Evolutionary conservation across 1,140 invertebrate genomes (phyloP), one percentile per base, ranked within the genome.

Genomic region (Galleria mellonella): DNA sequence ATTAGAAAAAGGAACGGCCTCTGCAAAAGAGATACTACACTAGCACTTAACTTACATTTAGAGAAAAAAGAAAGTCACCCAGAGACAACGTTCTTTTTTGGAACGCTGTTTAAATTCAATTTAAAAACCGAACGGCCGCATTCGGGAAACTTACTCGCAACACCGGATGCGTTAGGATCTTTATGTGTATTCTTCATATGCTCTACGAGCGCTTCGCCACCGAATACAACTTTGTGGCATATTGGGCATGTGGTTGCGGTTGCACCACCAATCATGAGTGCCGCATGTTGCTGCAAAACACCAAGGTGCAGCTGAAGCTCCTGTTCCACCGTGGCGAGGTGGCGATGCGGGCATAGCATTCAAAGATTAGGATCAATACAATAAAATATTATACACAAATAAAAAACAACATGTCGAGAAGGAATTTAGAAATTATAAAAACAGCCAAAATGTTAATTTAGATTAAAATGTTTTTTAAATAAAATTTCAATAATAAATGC

Each of bases 141-240:
- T 62, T 63, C 60, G 51, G 39, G 69, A 82, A 72, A 93, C 94
- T 95, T 94, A 96, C 95, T 95, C 88, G 94, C 92, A 83, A 95
- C 94, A 71, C 92, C 93, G 50, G 93, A 92, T 43, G 94, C 92
- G 83, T 94, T 94, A 27, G 94, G 95, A 73, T 97, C 95, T 88
- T 96, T 97, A 87, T 97, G 96, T 27, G 94, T 94, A 79, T 94
- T 93, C 87, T 97, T 97, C 96, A 97, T 97, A 83, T 97, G 96
- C 81, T 97, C 96, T 89, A 97, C 96, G 36, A 97, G 90, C 33
- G 94, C 94, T 85, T 97, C 95, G 43, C 92, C 93, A 54, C 95
- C 95, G 66, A 97, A 90, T 88, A 97, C 96, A 65, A 97, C 91
- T 87, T 97, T 97, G 88, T 97, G 95, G 87, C 95, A 97, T 59